These are phyloP conservation scores for Argentina silus DNA, from an alignment of 2,797 vertebrate species.

Conservation along the genomic window DNA sequence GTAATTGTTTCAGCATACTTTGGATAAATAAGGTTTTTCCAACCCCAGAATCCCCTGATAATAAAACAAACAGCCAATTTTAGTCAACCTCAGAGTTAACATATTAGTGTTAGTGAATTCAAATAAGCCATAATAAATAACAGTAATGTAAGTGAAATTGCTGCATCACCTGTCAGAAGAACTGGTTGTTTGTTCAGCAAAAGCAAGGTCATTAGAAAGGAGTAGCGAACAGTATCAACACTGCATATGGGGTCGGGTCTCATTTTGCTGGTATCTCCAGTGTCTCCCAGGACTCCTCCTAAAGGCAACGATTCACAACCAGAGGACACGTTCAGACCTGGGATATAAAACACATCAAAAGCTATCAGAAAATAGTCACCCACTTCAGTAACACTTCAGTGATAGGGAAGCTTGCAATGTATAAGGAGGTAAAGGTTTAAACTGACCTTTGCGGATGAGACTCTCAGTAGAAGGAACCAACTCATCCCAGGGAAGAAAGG, in stretches of 20 bases:
- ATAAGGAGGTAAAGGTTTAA: not conserved
- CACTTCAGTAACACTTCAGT: not conserved
- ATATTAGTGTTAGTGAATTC: not conserved
- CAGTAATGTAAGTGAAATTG: not conserved
- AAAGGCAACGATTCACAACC: not conserved
- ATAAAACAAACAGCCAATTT: not conserved
- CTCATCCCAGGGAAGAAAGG: slow-evolving; percentile 67
- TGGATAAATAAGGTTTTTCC: slow-evolving; percentile 67
- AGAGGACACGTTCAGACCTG: not conserved
- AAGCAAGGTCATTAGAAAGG: slow-evolving; percentile 69
- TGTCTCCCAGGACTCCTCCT: not conserved
- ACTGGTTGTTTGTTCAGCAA: slow-evolving; percentile 65
- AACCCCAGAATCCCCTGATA: slow-evolving; percentile 67
- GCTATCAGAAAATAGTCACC: no score
- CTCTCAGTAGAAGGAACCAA: slow-evolving; percentile 63
- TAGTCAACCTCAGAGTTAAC: not conserved
- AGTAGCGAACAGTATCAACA: slow-evolving; percentile 60
- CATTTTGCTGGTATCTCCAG: slow-evolving; percentile 19
- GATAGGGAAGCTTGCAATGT: not conserved
- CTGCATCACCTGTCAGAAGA: slow-evolving; percentile 66
- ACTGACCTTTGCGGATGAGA: slow-evolving; percentile 64
- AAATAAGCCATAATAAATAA: not conserved
- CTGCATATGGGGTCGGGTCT: slow-evolving; percentile 42
- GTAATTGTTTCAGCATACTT: slow-evolving; percentile 63
- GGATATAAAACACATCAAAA: no score